A percentile compares a stretch with the other conserved stretches of the same genome.
Evolutionary conservation across 1,140 invertebrate genomes (phyloP).

Genomic region (Uloborus diversus): DNA sequence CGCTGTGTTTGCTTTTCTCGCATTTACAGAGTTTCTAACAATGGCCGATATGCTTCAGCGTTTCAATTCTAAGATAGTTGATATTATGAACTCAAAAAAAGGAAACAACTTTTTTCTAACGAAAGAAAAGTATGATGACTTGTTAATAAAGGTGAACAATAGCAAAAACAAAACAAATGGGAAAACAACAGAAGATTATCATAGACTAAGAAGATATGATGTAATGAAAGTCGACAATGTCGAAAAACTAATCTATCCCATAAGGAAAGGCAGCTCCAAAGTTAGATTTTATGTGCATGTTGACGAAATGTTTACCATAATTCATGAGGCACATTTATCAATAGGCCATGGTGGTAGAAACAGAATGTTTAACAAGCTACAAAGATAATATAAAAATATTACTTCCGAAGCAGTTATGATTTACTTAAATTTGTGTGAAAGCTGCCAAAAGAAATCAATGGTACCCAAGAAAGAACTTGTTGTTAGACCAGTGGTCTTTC

Average conservation of each 20-base stretch:
- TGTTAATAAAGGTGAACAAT: too few relatives aligned
- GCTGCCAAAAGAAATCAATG: conserved; percentile 5
- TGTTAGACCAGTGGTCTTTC: background rate
- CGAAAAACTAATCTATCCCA: background rate
- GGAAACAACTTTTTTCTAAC: background rate
- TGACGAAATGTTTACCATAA: background rate
- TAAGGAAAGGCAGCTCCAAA: too few relatives aligned
- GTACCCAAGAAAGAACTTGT: conserved; percentile 35
- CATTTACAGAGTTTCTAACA: too few relatives aligned
- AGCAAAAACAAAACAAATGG: background rate
- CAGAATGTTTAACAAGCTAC: background rate
- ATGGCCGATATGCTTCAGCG: too few relatives aligned
- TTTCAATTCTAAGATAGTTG: too few relatives aligned
- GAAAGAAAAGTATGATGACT: background rate
- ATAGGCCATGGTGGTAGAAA: too few relatives aligned
- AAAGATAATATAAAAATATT: conserved; percentile 4
- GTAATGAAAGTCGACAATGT: too few relatives aligned
- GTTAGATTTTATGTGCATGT: background rate
- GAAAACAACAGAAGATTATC: too few relatives aligned
- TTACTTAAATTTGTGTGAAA: conserved; percentile 18
- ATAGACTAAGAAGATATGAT: too few relatives aligned
- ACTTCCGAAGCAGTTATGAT: background rate
- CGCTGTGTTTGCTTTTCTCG: too few relatives aligned
- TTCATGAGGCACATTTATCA: too few relatives aligned
- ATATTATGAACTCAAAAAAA: too few relatives aligned